These are phyloP conservation scores for Podarcis siculus DNA, from an alignment of 2,797 vertebrate genomes.

Conservation along the genomic window DNA sequence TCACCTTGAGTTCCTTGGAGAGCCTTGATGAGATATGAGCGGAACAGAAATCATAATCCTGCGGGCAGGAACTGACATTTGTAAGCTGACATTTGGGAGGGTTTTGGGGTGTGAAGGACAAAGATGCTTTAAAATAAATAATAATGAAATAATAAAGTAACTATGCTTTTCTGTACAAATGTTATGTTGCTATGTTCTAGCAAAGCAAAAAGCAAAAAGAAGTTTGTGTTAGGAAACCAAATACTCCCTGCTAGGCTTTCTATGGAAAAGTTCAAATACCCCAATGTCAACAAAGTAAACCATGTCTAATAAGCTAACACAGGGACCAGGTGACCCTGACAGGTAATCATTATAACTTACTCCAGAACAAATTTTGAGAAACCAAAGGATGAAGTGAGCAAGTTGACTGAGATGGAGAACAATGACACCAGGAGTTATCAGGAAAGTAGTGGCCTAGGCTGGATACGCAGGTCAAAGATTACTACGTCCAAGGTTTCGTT, in stretches of 20 bases:
- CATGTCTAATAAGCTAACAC: neutral
- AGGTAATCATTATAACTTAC: neutral
- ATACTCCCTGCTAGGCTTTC: neutral
- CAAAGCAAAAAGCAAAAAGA: neutral
- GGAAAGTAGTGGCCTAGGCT: slow-evolving; percentile 38
- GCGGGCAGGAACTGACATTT: too few species aligned
- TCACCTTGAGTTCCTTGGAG: too few species aligned
- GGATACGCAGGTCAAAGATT: slow-evolving; percentile 68
- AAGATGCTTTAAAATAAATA: too few species aligned
- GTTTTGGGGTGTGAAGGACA: too few species aligned
- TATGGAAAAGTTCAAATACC: neutral
- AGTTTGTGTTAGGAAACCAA: neutral
- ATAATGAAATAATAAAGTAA: too few species aligned
- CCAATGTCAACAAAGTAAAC: neutral
- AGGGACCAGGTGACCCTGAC: neutral
- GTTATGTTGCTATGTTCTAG: neutral
- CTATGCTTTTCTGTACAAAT: neutral
- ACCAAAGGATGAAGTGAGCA: neutral
- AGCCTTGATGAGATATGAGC: too few species aligned
- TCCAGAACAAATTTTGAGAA: neutral
- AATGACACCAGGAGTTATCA: slow-evolving; percentile 63
- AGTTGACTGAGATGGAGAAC: slow-evolving; percentile 37
- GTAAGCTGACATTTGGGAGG: too few species aligned
- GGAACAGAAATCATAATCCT: too few species aligned
- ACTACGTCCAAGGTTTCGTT: slow-evolving; percentile 71